Base-by-base conservation (phyloP, 2,113 vertebrate genomes). In the Polypterus bichir region DNA sequence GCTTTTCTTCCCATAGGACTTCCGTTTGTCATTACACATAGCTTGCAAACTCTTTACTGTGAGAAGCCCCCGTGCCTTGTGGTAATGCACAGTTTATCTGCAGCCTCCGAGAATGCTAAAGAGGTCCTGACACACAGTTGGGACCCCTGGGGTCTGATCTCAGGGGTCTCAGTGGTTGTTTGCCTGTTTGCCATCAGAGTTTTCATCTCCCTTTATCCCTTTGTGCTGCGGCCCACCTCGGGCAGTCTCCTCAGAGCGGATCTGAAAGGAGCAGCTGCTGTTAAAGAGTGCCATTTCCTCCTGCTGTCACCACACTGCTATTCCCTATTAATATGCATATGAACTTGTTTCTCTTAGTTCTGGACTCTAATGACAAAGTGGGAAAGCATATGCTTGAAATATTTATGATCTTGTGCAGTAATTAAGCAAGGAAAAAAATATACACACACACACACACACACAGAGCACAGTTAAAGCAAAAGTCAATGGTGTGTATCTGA, bases 241-340 rank as follows among this genome's bases (percentile, higher is more conserved):
- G 88, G 88, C 88, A 84, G 73, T 83, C 82, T 83, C 84, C 84
- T 90, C 87, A 83, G 82, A 77, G 77, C 85, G 79, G 86, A 78
- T 88, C 87, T 85, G 79, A 88, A 84, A 83, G 86, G 87, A 92
- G 81, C 88, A 92, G 89, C 87, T 91, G 89, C 82, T 74, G 79
- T 77, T 81, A 79, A 70, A 76, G 82, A 86, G 79, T 78, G 84
- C 84, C 78, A 69, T 83, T 87, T 85, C 81, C 85, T 87, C 84
- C 85, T 82, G 69, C 82, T 87, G 86, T 86, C 84, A 83, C 79
- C 70, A 11, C 74, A 62, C 59, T 57, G 65, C 65, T 72, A 62
- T 69, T 70, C 72, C 74, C 48, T 68, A 76, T 81, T 66, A 81
- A 83, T 75, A 81, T 81, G 81, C 81, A 87, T 80, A 88, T 81